These are phyloP conservation scores for Melanostigma gelatinosum DNA, from an alignment of 2,113 vertebrate species.

Conservation along the genomic window DNA sequence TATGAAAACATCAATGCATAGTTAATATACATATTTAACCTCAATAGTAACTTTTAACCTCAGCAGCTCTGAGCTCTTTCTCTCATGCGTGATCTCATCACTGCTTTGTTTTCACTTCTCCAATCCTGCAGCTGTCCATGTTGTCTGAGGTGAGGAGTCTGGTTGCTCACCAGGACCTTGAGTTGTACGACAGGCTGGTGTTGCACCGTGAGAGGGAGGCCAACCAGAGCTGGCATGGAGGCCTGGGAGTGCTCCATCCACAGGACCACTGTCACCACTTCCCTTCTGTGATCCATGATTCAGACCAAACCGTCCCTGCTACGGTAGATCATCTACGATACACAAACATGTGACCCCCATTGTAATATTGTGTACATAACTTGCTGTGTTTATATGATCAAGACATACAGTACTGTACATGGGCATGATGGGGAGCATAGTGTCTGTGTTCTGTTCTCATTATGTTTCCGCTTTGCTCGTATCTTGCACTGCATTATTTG, in stretches of 20 bases:
- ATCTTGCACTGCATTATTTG: neutral
- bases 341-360: neutral
- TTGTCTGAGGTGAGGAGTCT: slow-evolving; percentile 89
- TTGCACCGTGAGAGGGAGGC: slow-evolving; percentile 90
- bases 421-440: neutral
- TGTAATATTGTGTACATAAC: neutral
- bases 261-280: slow-evolving; percentile 29
- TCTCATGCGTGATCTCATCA: neutral
- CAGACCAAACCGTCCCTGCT: slow-evolving; percentile 12
- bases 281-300: neutral
- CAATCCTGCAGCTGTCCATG: slow-evolving; percentile 86
- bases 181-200: slow-evolving; percentile 90
- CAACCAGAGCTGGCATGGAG: slow-evolving; percentile 87
- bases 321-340: slow-evolving; percentile 33
- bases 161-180: slow-evolving; percentile 89
- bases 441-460: neutral
- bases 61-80: neutral
- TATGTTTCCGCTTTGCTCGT: too few relatives aligned
- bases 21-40: neutral
- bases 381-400: neutral
- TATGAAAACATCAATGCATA: too few relatives aligned
- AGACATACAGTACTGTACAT: neutral
- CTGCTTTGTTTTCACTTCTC: neutral
- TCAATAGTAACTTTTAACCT: neutral
- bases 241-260: slow-evolving; percentile 48